Base-by-base conservation (phyloP, 1,140 invertebrate genomes). In the Drosophila kurseongensis region DNA sequence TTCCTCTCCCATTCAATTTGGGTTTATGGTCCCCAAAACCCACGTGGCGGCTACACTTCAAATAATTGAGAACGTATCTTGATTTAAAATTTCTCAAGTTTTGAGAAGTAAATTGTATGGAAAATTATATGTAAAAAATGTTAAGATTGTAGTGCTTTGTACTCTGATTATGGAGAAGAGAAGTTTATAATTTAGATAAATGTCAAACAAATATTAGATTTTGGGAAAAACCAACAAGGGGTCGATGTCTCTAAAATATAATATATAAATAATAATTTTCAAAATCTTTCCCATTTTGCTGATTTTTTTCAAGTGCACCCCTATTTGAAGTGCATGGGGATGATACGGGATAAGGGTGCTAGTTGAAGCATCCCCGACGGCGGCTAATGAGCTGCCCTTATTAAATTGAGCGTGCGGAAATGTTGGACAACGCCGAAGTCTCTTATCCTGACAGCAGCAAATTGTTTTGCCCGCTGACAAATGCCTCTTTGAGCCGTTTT, bases 401-500 rank as follows among this genome's bases (percentile, higher is more conserved):
- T 69, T 71, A 71, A 71, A 71, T 71, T 54, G 67, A 71, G 63
- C 67, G 51, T 75, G 61, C 73, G 73, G 61, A 75, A 75, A 75
- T 75, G 73, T 75, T 52, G 73, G 73, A 75, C 73, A 75, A 42
- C 50, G 73, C 42, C 72, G 65, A 40, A 51, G 61, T 51, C 45
- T 29, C 47, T 75, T 75, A 67, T 40, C 72, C 29, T 75, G 52
- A 75, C 73, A 58, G 73, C 60, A 40, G 54, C 61, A 66, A 76
- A 76, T 76, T 76, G 73, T 76, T 59, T 76, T 68, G 35, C 36
- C 55, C 63, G 47, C 50, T 76, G 73, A 77, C 56, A 60, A 76
- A 77, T 76, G 63, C 44, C 55, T 61, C 47, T 60, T 62, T 73
- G 41, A 38, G 42, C 56, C 41, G 29, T 69, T 57, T 61, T 80